Percentiles rank a stretch among this genome's conserved stretches.
Evolutionary conservation across 2,797 vertebrate genomes (phyloP).

Genomic region (Chaunax sp.): DNA sequence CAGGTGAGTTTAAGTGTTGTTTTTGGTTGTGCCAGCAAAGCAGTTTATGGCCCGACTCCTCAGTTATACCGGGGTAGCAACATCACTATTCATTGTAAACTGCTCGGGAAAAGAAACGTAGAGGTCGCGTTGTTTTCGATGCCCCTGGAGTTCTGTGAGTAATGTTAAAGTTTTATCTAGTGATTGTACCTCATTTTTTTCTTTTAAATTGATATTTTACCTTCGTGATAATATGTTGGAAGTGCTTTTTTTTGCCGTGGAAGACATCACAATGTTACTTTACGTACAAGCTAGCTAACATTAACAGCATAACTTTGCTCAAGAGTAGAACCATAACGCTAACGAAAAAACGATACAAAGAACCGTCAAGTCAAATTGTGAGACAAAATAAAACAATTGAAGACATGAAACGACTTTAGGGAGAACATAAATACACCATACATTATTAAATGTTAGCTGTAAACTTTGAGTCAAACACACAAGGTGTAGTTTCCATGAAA

Average conservation of each 20-base stretch:
- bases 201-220: not conserved
- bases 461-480: too few species aligned
- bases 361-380: not conserved
- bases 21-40: constrained; percentile 54
- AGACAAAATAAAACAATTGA: not conserved
- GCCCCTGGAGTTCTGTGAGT: not conserved
- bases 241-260: constrained; percentile 1
- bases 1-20: constrained; percentile 70
- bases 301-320: not conserved
- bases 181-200: not conserved
- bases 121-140: not conserved
- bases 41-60: constrained; percentile 52
- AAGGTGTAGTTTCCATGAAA: too few species aligned
- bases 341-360: not conserved
- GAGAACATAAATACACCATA: too few species aligned
- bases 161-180: not conserved
- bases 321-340: not conserved
- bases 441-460: too few species aligned
- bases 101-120: not conserved
- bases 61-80: constrained; percentile 20
- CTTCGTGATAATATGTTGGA: not conserved
- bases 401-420: not conserved
- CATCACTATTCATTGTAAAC: constrained; percentile 48
- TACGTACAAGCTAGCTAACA: constrained; percentile 1
- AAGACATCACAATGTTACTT: constrained; percentile 8